These are phyloP conservation scores for Heliocidaris tuberculata DNA, from an alignment of 35 echinoderm and acorn worm genomes.

Conservation along the genomic window DNA sequence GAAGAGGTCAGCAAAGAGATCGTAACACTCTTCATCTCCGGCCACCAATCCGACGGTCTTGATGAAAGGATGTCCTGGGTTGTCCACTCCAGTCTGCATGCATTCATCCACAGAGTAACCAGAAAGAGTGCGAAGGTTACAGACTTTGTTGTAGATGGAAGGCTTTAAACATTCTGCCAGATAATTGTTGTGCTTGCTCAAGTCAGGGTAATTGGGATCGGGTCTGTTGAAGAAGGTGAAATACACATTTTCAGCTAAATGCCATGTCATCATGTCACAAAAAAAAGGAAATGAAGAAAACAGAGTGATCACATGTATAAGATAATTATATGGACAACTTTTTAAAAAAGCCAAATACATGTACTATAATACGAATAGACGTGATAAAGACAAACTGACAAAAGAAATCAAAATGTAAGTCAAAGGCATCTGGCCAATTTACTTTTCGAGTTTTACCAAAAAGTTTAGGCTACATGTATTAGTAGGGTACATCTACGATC, in stretches of 20 bases:
- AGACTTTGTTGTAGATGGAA: slow-evolving; percentile 77
- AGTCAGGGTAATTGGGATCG: slow-evolving; percentile 83
- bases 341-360: too few species aligned
- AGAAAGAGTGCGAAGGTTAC: slow-evolving; percentile 61
- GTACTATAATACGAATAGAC: too few species aligned
- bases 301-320: too few species aligned
- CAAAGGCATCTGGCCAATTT: too few species aligned
- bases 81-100: slow-evolving; percentile 98
- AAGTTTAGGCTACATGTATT: too few species aligned
- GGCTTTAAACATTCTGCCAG: slow-evolving; percentile 87
- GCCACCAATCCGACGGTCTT: slow-evolving; percentile 90
- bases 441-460: too few species aligned
- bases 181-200: slow-evolving; percentile 84
- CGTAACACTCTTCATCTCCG: slow-evolving; percentile 93
- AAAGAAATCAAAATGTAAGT: too few species aligned
- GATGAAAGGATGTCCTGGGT: slow-evolving; percentile 94
- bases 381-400: too few species aligned
- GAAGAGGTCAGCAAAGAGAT: slow-evolving; percentile 79
- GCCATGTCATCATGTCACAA: too few species aligned
- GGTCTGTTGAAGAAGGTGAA: slow-evolving; percentile 15
- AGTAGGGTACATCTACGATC: too few species aligned
- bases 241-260: neutral
- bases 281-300: too few species aligned
- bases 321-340: too few species aligned
- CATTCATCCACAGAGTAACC: slow-evolving; percentile 80